Percentiles rank a stretch among this genome's conserved stretches.
phyloP scores from a whole-genome alignment of 2,797 vertebrate species.

The Balearica regulorum region DNA sequence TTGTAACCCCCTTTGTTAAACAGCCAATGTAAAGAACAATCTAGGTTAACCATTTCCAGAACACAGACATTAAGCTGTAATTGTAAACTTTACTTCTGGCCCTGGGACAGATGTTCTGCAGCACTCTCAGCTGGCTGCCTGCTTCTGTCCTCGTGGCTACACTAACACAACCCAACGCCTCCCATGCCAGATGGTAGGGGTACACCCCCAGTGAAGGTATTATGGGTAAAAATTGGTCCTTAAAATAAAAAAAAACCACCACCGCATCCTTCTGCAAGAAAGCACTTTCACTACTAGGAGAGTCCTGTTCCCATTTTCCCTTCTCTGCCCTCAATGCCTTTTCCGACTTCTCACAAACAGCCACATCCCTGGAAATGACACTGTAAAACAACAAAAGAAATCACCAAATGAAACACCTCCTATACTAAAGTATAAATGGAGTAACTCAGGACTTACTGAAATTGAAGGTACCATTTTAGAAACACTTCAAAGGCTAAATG shows the following conservation, averaged over 20 bases:
- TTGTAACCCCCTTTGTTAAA: not conserved
- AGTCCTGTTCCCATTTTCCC: not conserved
- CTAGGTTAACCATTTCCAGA: not conserved
- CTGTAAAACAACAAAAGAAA: not conserved
- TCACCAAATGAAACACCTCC: not conserved
- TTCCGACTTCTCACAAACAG: not conserved
- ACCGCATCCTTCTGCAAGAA: not conserved
- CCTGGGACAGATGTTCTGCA: not conserved
- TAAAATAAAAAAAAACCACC: not conserved
- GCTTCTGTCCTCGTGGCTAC: not conserved
- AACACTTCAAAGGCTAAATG: not conserved
- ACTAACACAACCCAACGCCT: not conserved
- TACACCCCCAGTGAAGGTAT: not conserved
- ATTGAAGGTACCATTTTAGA: not conserved
- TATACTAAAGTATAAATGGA: not conserved
- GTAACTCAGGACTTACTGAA: not conserved
- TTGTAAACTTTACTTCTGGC: not conserved
- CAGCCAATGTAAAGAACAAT: not conserved
- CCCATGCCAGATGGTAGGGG: fast-evolving
- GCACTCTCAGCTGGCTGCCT: not conserved
- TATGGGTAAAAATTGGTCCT: not conserved
- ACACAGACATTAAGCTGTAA: not conserved
- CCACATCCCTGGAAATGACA: not conserved
- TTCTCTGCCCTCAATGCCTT: not conserved
- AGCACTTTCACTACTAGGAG: not conserved